Evolutionary conservation across 2,113 vertebrate species (phyloP).

Genomic region (Ochotona curzoniae): DNA sequence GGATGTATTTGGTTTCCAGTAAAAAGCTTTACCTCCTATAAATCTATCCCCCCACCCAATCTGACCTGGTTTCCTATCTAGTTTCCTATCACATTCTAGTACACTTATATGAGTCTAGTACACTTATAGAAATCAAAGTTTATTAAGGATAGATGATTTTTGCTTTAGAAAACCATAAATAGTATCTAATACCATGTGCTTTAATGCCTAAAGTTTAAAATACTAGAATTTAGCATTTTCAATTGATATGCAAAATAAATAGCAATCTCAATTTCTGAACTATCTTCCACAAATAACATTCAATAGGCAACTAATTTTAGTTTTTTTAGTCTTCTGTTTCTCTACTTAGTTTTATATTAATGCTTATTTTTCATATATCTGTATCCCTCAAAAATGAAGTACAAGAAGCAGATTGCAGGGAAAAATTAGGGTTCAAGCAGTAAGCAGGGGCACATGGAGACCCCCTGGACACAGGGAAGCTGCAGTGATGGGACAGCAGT

Average conservation of each 20-base stretch:
- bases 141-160: not conserved
- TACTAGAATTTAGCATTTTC: not conserved
- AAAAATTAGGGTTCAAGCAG: too few species aligned
- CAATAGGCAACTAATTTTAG: not conserved
- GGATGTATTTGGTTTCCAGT: not conserved
- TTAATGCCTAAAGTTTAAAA: slow-evolving; percentile 8
- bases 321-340: not conserved
- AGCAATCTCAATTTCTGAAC: not conserved
- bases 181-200: not conserved
- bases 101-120: not conserved
- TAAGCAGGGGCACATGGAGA: too few species aligned
- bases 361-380: not conserved
- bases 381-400: not conserved
- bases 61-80: not conserved
- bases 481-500: too few species aligned
- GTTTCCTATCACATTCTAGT: not conserved
- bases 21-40: not conserved
- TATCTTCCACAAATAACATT: not conserved
- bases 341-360: not conserved
- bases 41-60: not conserved
- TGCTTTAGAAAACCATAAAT: not conserved
- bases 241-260: not conserved
- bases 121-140: not conserved
- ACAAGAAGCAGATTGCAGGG: too few species aligned
- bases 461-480: too few species aligned